These are phyloP conservation scores for Hypomecis punctinalis DNA, from an alignment of 2,888 invertebrate genomes.

Conservation along the genomic window DNA sequence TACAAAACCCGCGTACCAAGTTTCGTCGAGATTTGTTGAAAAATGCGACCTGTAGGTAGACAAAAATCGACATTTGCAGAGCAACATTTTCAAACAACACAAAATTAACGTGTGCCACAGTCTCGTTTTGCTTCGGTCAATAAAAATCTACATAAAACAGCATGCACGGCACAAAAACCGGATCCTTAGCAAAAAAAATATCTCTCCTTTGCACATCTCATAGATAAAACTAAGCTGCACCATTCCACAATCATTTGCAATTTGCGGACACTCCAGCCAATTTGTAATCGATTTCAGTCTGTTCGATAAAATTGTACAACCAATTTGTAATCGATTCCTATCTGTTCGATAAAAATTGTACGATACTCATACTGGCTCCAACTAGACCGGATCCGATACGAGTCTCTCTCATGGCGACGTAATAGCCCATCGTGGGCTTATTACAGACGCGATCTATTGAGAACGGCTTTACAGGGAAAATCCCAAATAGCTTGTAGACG, in stretches of 20 bases:
- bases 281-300: conserved; percentile 75
- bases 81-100: too few species aligned
- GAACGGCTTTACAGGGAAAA: conserved; percentile 81
- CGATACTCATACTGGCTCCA: conserved; percentile 58
- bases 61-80: too few species aligned
- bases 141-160: too few species aligned
- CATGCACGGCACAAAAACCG: too few species aligned
- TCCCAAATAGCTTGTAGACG: conserved; percentile 79
- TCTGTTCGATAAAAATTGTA: conserved; percentile 73
- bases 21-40: too few species aligned
- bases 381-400: conserved; percentile 67
- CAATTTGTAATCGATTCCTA: conserved; percentile 74
- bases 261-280: conserved; percentile 64
- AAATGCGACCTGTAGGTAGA: too few species aligned
- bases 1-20: too few species aligned
- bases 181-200: too few species aligned
- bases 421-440: conserved; percentile 83
- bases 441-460: conserved; percentile 83
- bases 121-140: too few species aligned
- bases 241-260: conserved; percentile 67
- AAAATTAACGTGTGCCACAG: too few species aligned
- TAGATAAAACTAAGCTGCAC: conserved; percentile 21
- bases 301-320: conserved; percentile 68
- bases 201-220: too few species aligned
- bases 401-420: conserved; percentile 74